Evolutionary conservation across 37 sponge, comb jelly and placozoan species (phyloP).

Genomic region (Oopsacas minuta): DNA sequence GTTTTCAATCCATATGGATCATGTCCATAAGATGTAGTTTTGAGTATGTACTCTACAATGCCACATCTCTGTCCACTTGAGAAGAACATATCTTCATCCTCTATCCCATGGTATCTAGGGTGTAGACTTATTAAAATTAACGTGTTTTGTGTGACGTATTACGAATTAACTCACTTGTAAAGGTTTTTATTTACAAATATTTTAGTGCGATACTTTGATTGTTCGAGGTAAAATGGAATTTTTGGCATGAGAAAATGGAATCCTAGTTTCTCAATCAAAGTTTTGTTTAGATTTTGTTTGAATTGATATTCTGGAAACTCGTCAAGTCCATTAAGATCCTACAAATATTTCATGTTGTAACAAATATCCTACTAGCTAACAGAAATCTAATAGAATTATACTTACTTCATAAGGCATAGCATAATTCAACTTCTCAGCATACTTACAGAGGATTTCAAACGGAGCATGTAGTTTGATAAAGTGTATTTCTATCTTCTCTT

Average conservation of each 20-base stretch:
- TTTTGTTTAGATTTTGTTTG: constrained; percentile 7
- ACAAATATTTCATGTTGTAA: background rate
- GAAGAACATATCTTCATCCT: background rate
- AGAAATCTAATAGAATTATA: background rate
- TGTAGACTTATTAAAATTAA: no score
- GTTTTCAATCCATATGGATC: constrained; percentile 9
- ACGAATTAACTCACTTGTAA: constrained; percentile 6
- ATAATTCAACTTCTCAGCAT: constrained; percentile 16
- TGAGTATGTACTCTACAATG: background rate
- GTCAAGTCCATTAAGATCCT: background rate
- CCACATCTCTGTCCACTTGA: background rate
- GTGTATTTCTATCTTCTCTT: background rate
- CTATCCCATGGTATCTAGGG: background rate
- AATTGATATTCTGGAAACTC: background rate
- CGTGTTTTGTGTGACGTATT: no score
- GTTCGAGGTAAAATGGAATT: background rate
- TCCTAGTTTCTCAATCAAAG: background rate
- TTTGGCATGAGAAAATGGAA: background rate
- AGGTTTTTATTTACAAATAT: background rate
- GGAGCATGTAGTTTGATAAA: constrained; percentile 18
- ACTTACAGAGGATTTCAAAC: constrained; percentile 6
- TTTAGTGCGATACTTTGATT: background rate
- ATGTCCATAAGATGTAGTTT: background rate
- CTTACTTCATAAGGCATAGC: background rate
- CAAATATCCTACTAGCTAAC: background rate